phyloP scores from a whole-genome alignment of 2,113 vertebrate genomes.

The Fukomys damarensis region DNA sequence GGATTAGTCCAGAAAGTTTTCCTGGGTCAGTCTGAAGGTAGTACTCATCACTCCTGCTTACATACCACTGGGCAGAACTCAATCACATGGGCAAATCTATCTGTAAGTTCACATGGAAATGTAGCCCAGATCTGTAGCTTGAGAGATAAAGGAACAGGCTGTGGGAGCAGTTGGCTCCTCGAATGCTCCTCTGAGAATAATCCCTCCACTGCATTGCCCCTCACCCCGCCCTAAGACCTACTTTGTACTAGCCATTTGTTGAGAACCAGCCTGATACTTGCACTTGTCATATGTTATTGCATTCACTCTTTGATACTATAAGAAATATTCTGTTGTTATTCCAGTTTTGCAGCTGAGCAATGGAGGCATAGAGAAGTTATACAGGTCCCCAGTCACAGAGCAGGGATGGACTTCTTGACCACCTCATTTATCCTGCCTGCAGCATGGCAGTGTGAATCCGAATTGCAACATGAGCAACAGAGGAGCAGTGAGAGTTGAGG shows the following conservation, averaged over 20 bases:
- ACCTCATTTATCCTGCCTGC: not conserved
- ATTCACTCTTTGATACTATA: not conserved
- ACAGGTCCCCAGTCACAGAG: not conserved
- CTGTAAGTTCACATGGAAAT: too few species aligned
- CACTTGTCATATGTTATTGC: not conserved
- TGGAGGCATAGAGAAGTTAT: not conserved
- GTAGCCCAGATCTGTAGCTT: not conserved
- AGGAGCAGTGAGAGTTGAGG: not conserved
- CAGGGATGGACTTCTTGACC: not conserved
- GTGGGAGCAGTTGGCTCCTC: not conserved
- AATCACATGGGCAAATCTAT: not conserved
- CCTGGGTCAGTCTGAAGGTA: not conserved
- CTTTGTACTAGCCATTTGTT: not conserved
- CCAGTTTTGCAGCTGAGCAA: not conserved
- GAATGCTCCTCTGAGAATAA: not conserved
- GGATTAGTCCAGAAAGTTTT: not conserved
- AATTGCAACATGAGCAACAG: not conserved
- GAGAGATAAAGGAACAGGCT: not conserved
- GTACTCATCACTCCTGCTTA: not conserved
- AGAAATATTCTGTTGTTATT: not conserved
- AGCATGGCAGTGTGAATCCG: not conserved
- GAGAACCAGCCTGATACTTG: fast-evolving
- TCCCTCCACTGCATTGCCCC: too few species aligned
- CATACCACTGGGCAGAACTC: not conserved
- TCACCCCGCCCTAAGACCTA: fast-evolving